Percentiles rank a stretch among this genome's conserved stretches.
Conservation (phyloP, 2,888 invertebrate species). For the Trissoscelio sp. region DNA sequence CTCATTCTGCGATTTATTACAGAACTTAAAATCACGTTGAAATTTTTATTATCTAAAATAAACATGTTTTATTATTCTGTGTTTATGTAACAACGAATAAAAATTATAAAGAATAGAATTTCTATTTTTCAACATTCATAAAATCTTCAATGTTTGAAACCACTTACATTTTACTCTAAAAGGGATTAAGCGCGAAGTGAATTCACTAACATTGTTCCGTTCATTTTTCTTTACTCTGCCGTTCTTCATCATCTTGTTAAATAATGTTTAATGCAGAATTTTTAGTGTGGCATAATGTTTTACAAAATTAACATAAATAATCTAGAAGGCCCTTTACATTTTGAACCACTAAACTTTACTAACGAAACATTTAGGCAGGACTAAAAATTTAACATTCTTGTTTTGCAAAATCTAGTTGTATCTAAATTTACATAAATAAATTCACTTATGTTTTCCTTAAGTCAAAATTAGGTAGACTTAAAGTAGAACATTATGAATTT, state of each 20-base stretch:
- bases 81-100: neutral
- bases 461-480: no score
- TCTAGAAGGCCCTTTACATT: neutral
- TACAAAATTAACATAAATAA: conserved; percentile 1
- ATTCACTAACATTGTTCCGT: neutral
- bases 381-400: neutral
- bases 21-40: neutral
- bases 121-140: neutral
- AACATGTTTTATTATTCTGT: neutral
- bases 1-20: neutral
- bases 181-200: neutral
- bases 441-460: no score
- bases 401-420: no score
- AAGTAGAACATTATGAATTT: no score
- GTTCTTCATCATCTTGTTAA: conserved; percentile 1
- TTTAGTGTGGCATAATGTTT: neutral
- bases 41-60: neutral
- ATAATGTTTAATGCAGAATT: neutral
- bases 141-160: neutral
- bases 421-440: no score
- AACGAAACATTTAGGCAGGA: neutral
- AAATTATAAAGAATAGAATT: neutral
- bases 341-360: neutral
- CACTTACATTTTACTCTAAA: neutral
- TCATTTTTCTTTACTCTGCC: neutral